Percentiles rank a stretch among this genome's conserved stretches.
These are phyloP conservation scores for Trichonephila clavata DNA, from an alignment of 1,140 invertebrate species.

Conservation along the genomic window DNA sequence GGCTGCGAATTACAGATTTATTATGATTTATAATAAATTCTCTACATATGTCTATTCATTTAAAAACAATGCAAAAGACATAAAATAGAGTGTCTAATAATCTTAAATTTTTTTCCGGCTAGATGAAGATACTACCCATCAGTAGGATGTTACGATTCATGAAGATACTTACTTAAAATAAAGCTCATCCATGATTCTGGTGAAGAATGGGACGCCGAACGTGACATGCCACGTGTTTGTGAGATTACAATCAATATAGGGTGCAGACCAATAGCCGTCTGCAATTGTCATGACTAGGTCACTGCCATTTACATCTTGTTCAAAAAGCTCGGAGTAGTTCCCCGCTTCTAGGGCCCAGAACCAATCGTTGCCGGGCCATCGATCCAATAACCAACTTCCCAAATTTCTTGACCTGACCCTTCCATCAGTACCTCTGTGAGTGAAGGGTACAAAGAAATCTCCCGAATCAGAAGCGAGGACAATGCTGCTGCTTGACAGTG, in stretches of 20 bases:
- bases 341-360: constrained; percentile 41
- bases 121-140: too few relatives aligned
- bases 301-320: constrained; percentile 9
- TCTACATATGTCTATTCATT: too few relatives aligned
- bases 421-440: constrained; percentile 63
- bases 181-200: constrained; percentile 83
- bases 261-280: constrained; percentile 95
- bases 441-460: constrained; percentile 67
- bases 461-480: constrained; percentile 53
- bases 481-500: constrained; percentile 75
- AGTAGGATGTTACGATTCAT: too few relatives aligned
- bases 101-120: too few relatives aligned
- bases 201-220: constrained; percentile 97
- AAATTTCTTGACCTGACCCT: constrained; percentile 13
- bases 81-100: too few relatives aligned
- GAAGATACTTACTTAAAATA: constrained; percentile 60
- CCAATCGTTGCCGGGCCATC: constrained; percentile 70
- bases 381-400: not conserved
- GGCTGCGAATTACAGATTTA: too few relatives aligned
- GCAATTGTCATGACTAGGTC: constrained; percentile 78
- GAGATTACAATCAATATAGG: constrained; percentile 96
- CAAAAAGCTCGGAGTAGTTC: constrained; percentile 62
- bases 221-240: constrained; percentile 90
- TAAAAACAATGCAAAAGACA: too few relatives aligned
- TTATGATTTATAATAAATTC: too few relatives aligned